Conservation (phyloP, 2,888 invertebrate genomes). For the Amitus sp. region DNA sequence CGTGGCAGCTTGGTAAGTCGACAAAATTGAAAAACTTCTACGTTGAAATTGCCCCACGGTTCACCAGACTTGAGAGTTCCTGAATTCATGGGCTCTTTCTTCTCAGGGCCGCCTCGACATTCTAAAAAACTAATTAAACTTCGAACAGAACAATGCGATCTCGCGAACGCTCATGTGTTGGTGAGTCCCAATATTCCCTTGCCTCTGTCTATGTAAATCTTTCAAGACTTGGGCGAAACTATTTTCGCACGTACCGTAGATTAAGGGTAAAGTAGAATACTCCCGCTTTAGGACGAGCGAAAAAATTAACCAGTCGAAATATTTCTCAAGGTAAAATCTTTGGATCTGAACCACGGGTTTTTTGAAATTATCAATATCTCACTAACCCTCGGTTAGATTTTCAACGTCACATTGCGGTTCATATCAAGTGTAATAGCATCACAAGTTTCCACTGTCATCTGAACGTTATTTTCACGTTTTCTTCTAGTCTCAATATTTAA, state of each 20-base stretch:
- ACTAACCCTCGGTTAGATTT: too few relatives aligned
- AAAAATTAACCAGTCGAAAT: too few relatives aligned
- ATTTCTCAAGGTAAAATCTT: too few relatives aligned
- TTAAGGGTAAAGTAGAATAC: too few relatives aligned
- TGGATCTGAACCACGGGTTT: too few relatives aligned
- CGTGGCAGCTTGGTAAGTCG: constrained; percentile 45
- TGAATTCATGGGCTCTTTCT: constrained; percentile 26
- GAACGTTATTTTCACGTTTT: too few relatives aligned
- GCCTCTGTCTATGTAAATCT: constrained; percentile 2
- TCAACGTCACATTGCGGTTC: too few relatives aligned
- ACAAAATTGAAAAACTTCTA: constrained; percentile 65
- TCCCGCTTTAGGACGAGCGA: too few relatives aligned
- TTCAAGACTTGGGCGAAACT: background rate
- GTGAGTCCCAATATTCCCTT: background rate
- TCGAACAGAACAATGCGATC: constrained; percentile 44
- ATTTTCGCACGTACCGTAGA: background rate
- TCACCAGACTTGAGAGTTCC: constrained; percentile 51
- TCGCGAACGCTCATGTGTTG: constrained; percentile 5
- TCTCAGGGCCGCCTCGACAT: constrained; percentile 38
- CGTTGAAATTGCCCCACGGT: constrained; percentile 58
- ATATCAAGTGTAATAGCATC: too few relatives aligned
- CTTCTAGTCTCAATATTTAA: too few relatives aligned
- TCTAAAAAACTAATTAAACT: constrained; percentile 66
- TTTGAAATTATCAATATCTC: too few relatives aligned
- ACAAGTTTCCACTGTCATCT: too few relatives aligned